Evolutionary conservation across 1,140 invertebrate species (phyloP).

Genomic region (Rhyzopertha dominica): DNA sequence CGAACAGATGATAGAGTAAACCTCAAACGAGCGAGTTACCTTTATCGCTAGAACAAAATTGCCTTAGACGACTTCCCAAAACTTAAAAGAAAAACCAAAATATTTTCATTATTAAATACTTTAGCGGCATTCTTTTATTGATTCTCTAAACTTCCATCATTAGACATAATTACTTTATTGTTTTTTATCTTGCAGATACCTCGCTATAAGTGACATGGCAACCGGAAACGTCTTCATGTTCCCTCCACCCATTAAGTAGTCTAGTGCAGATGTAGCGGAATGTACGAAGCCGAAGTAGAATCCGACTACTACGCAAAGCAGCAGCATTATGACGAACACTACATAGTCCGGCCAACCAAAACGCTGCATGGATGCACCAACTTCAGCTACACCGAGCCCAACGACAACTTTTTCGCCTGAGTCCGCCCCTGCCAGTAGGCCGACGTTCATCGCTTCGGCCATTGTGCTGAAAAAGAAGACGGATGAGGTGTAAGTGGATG

Average conservation of each 20-base stretch:
- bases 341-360: slow-evolving; percentile 66
- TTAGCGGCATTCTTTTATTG: slow-evolving; percentile 3
- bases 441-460: slow-evolving; percentile 23
- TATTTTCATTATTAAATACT: too few species aligned
- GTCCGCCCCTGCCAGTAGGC: slow-evolving; percentile 22
- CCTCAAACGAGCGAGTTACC: too few species aligned
- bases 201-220: slow-evolving; percentile 74
- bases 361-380: slow-evolving; percentile 56
- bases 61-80: background rate
- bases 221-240: slow-evolving; percentile 78
- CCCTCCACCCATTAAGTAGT: slow-evolving; percentile 79
- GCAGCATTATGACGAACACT: slow-evolving; percentile 67
- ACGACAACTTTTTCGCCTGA: slow-evolving; percentile 26
- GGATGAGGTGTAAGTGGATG: too few species aligned
- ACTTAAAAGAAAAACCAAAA: too few species aligned
- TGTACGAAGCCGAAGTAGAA: slow-evolving; percentile 73
- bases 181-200: slow-evolving; percentile 52
- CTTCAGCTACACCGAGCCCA: slow-evolving; percentile 50
- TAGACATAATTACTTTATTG: background rate
- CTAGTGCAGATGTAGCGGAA: slow-evolving; percentile 60
- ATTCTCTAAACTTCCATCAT: slow-evolving; percentile 5
- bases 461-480: too few species aligned
- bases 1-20: too few species aligned
- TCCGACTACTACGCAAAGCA: slow-evolving; percentile 67
- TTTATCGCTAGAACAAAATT: too few species aligned